Evolutionary conservation across 2,888 invertebrate genomes (phyloP).

Genomic region (Apoda limacodes): DNA sequence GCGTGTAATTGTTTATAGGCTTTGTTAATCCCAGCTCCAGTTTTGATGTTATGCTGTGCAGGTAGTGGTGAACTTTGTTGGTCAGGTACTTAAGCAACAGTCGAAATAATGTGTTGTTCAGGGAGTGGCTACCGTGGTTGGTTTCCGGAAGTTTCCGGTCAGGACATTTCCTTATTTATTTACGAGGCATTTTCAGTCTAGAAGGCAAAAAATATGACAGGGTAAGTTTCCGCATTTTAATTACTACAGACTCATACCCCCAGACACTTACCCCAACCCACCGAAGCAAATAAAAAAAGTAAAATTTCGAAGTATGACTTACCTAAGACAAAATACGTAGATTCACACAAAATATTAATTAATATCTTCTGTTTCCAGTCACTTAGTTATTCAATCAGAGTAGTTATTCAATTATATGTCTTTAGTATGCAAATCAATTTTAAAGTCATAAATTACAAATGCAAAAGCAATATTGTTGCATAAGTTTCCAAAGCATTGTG

Average conservation of each 20-base stretch:
- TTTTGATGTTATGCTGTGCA: slow-evolving; percentile 2
- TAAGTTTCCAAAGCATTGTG: slow-evolving; percentile 2
- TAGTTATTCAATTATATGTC: too few species aligned
- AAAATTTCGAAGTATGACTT: neutral
- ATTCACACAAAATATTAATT: too few species aligned
- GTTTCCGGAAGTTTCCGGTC: neutral
- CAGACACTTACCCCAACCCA: slow-evolving; percentile 1
- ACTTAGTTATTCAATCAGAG: slow-evolving; percentile 3
- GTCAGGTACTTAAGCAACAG: neutral
- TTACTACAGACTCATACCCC: too few species aligned
- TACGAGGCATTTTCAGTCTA: slow-evolving; percentile 1
- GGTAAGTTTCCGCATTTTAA: too few species aligned
- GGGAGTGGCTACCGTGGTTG: too few species aligned
- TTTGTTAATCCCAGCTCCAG: slow-evolving; percentile 4
- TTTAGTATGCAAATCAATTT: slow-evolving; percentile 3
- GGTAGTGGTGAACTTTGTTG: neutral
- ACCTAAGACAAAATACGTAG: neutral
- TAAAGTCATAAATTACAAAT: slow-evolving; percentile 1
- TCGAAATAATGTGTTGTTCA: too few species aligned
- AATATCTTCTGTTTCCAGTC: neutral
- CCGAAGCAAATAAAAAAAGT: slow-evolving; percentile 1
- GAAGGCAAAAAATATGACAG: neutral
- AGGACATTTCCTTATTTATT: slow-evolving; percentile 1
- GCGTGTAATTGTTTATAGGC: slow-evolving; percentile 3
- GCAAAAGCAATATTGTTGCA: slow-evolving; percentile 3